A percentile compares a stretch with the other conserved stretches of the same genome.
Conservation (phyloP, 2,888 invertebrate genomes). For the Polyommatus iphigenia region DNA sequence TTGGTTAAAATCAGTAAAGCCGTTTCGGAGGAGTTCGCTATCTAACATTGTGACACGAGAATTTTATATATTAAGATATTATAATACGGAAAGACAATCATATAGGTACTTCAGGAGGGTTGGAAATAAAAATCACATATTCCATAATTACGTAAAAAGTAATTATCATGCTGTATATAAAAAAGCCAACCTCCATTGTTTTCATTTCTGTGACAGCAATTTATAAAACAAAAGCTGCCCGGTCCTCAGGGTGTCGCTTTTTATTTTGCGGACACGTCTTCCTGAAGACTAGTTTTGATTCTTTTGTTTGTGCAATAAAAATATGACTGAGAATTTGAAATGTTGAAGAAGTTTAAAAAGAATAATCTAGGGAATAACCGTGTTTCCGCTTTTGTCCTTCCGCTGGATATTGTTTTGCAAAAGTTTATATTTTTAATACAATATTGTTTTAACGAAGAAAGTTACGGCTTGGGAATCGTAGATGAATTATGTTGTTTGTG, state of each 20-base stretch:
- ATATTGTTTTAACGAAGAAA: not conserved
- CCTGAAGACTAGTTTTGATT: slow-evolving; percentile 25
- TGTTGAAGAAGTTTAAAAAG: slow-evolving; percentile 10
- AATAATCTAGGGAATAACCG: slow-evolving; percentile 21
- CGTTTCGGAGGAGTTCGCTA: too few species aligned
- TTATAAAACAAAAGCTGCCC: slow-evolving; percentile 17
- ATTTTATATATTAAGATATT: too few species aligned
- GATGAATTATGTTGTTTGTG: not conserved
- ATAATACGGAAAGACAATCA: too few species aligned
- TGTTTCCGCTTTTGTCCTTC: not conserved
- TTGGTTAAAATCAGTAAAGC: too few species aligned
- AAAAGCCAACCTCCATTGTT: not conserved
- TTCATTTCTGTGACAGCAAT: not conserved
- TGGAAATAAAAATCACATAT: not conserved
- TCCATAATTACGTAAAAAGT: slow-evolving; percentile 3
- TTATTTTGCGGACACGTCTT: slow-evolving; percentile 19
- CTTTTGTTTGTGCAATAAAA: slow-evolving; percentile 25
- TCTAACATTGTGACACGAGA: too few species aligned
- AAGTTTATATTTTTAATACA: slow-evolving; percentile 10
- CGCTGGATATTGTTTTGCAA: not conserved
- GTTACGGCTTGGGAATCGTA: not conserved
- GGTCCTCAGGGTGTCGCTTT: slow-evolving; percentile 18
- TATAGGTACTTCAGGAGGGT: not conserved
- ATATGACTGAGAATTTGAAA: slow-evolving; percentile 26
- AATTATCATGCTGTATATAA: slow-evolving; percentile 4